A percentile compares a stretch with the other conserved stretches of the same genome.
These are phyloP conservation scores for Calcarius ornatus DNA, from an alignment of 2,113 vertebrate genomes.

Conservation along the genomic window DNA sequence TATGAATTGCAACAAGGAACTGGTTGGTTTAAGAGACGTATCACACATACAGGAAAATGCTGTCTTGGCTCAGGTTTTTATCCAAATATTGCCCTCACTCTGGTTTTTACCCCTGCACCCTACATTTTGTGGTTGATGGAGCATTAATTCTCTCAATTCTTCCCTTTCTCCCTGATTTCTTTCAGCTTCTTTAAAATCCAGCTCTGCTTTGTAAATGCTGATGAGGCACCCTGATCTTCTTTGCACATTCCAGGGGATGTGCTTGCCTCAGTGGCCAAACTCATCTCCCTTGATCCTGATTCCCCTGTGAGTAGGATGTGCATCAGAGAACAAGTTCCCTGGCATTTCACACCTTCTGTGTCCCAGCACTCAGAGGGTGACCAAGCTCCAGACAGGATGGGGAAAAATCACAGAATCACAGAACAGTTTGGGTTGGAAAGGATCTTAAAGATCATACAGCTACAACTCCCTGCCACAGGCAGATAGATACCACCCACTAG, in stretches of 20 bases:
- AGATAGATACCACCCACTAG: neutral
- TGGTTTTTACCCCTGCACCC: neutral
- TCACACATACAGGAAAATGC: fast-evolving
- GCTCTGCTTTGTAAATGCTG: neutral
- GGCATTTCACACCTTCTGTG: neutral
- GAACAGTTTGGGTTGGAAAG: neutral
- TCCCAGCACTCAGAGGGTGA: neutral
- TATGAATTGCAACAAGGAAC: neutral
- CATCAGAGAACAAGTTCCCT: neutral
- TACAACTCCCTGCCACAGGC: fast-evolving
- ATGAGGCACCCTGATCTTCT: neutral
- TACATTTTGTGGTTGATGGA: neutral
- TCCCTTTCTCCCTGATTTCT: neutral
- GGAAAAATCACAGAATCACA: neutral
- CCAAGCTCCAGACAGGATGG: neutral
- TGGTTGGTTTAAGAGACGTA: fast-evolving
- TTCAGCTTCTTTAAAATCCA: neutral
- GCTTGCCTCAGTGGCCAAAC: fast-evolving
- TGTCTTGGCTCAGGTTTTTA: neutral
- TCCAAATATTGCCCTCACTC: neutral
- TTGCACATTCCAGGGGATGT: neutral
- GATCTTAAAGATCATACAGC: neutral
- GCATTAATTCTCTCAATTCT: neutral
- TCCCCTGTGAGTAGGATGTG: fast-evolving
- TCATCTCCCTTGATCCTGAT: neutral